A percentile compares a stretch with the other conserved stretches of the same genome.
These are phyloP conservation scores for Lochmaea capreae DNA, from an alignment of 2,888 invertebrate species.

Conservation along the genomic window DNA sequence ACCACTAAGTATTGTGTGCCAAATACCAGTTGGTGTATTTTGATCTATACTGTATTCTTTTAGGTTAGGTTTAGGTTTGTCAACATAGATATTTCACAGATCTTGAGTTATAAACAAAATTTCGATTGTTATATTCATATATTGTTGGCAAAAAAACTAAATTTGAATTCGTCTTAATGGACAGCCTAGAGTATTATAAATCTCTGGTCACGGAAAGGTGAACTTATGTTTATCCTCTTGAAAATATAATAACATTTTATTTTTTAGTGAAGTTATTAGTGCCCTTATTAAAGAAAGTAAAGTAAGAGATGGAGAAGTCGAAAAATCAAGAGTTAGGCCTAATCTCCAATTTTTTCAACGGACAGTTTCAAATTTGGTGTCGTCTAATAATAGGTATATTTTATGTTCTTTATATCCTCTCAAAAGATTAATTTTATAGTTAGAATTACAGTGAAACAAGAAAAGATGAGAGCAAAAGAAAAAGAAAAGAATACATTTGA, in stretches of 20 bases:
- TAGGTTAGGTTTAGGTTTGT: too few species aligned
- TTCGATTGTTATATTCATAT: too few species aligned
- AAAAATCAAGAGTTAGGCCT: constrained; percentile 47
- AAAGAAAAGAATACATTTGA: constrained; percentile 18
- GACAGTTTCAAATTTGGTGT: constrained; percentile 49
- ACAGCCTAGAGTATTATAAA: constrained; percentile 45
- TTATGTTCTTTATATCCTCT: background rate
- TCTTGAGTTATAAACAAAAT: too few species aligned
- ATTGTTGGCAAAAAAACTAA: too few species aligned
- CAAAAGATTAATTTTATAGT: background rate
- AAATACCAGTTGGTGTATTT: too few species aligned
- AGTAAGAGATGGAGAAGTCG: constrained; percentile 46
- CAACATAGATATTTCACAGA: too few species aligned
- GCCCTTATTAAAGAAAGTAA: constrained; percentile 51
- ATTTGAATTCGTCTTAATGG: background rate
- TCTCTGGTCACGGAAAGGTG: constrained; percentile 32
- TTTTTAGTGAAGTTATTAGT: constrained; percentile 49
- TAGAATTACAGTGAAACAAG: constrained; percentile 33
- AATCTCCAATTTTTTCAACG: constrained; percentile 52
- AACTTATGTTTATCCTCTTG: too few species aligned
- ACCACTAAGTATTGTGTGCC: too few species aligned
- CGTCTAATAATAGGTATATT: constrained; percentile 48
- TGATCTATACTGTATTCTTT: too few species aligned
- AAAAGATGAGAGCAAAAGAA: constrained; percentile 28
- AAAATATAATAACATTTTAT: constrained; percentile 20